Base-by-base conservation (phyloP, 2,888 invertebrate species). In the Acholoe squamosa region DNA sequence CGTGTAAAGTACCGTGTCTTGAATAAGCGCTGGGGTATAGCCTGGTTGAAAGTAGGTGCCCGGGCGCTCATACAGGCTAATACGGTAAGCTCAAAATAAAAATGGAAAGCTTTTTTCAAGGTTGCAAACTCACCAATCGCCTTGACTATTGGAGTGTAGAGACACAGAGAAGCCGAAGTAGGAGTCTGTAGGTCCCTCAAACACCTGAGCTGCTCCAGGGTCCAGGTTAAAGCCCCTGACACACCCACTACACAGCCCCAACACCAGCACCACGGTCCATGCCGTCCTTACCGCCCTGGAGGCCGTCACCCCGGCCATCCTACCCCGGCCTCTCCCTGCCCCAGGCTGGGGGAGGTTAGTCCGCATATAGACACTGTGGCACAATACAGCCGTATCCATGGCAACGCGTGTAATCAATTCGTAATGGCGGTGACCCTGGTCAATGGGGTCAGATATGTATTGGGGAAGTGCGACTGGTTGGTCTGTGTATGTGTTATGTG, bases 161-260 rank as follows among this genome's bases (percentile, higher is more conserved):
- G 33, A 33, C 25, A 77, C 77, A 33, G 77, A 77, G 34, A 77
- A 77, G 33, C 77, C 77, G 77, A 77, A 77, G 77, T 77, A 77
- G 34, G 77, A 77, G 77, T 77, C 77, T 0, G 19, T 31, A 1
- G 77, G 77, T 3, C 77, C 77, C 19, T 77, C 19, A 34, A 77
- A 77, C 19, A 77, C 33, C n/a, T 19, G 31, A 5, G 77, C 25
- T 19, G 77, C n/a, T 19, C 33, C 16, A 28, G 77, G n/a, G 25
- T 77, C 77, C 19, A 77, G n/a, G 77, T 77, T 77, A 28, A 77
- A 77, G 16, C 77, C 77, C 19, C 5, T n/a, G 16, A 19, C 34
- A 28, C 31, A 3, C 25, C 77, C 77, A 16, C 7, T 19, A n/a
- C 34, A 3, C 34, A 34, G 16, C 34, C 31, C 33, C 43, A 43